Evolutionary conservation across 1,140 invertebrate genomes (phyloP), one percentile per base, ranked within the genome.

Genomic region (Dermatophagoides farinae): DNA sequence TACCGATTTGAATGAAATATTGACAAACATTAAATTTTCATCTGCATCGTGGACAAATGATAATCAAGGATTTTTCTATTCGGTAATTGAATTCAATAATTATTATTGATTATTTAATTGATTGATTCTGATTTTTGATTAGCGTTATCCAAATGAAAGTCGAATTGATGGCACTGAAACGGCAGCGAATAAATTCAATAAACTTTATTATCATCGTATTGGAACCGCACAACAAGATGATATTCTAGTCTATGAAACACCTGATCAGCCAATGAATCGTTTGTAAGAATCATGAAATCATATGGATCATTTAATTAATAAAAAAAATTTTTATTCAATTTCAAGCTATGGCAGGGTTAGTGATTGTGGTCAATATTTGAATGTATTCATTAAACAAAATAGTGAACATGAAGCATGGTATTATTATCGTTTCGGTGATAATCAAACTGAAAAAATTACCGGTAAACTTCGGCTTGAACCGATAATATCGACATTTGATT

Each of bases 11-110:
- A 78, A 82, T 4, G 95, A 98, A 73, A 74, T 82, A 11, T 74
- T 97, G 60, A 80, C 88, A 67, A 86, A 88, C 70, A 84, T 95
- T 0, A 97, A 96, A 73, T 97, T 88, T 73, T 86, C 87, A 0
- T 77, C 79, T 11, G 79, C 96, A 69, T 77, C 86, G 1, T 97
- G 93, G 91, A 91, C 88, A 41, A 86, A 90, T 68, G 90, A 97
- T 71, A 84, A 95, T 71, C 80, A 82, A 67, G 92, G 91, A 54
- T 77, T 97, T 59, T 97, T 98, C 73, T 97, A 97, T 75, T 59
- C 64, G 9, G 53, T 23, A 18, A 20, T 47, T 44, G 12, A 12
- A n/a, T 12, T 12, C 43, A 44, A n/a, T n/a, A n/a, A n/a, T n/a
- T n/a, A n/a, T n/a, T 31, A 31, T 31, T 31, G 31, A 31, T 31